Percentiles rank a stretch among this genome's conserved stretches.
phyloP scores from a whole-genome alignment of 2,113 vertebrate genomes.

The Semnornis frantzii region DNA sequence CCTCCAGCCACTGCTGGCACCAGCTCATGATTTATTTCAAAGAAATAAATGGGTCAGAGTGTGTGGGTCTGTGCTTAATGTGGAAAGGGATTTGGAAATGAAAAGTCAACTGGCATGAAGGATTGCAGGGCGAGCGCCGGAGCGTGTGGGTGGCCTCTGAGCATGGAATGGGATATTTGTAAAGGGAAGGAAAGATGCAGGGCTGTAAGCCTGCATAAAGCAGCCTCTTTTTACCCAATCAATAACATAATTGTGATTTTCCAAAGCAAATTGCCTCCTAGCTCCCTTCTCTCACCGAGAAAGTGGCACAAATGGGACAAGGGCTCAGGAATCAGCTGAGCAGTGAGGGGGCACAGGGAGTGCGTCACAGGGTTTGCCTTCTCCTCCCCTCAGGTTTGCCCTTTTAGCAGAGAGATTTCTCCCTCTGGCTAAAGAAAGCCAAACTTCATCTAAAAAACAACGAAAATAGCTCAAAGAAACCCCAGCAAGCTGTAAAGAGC shows the following conservation, averaged over 20 bases:
- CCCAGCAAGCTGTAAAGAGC: too few species aligned
- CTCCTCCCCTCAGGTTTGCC: background rate
- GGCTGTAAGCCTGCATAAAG: conserved; percentile 21
- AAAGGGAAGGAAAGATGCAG: conserved; percentile 10
- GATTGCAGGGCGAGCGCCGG: conserved; percentile 71
- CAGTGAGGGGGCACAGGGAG: fast-evolving
- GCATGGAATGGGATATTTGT: conserved; percentile 53
- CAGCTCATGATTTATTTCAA: conserved; percentile 77
- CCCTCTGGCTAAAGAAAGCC: too few species aligned
- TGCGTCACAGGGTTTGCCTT: background rate
- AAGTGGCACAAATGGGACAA: background rate
- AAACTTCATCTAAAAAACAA: too few species aligned
- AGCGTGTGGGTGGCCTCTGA: conserved; percentile 72
- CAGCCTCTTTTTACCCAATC: conserved; percentile 22
- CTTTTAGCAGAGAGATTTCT: background rate
- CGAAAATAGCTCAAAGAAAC: too few species aligned
- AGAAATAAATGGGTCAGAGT: conserved; percentile 77
- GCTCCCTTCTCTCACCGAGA: background rate
- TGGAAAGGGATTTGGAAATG: conserved; percentile 78
- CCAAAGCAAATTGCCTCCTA: background rate
- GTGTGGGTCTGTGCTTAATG: conserved; percentile 79
- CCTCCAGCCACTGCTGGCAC: conserved; percentile 67
- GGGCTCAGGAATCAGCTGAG: background rate
- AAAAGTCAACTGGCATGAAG: conserved; percentile 80
- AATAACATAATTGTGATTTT: conserved; percentile 2